A percentile compares a stretch with the other conserved stretches of the same genome.
phyloP scores from a whole-genome alignment of 2,888 invertebrate genomes.

The Parnassius smintheus region DNA sequence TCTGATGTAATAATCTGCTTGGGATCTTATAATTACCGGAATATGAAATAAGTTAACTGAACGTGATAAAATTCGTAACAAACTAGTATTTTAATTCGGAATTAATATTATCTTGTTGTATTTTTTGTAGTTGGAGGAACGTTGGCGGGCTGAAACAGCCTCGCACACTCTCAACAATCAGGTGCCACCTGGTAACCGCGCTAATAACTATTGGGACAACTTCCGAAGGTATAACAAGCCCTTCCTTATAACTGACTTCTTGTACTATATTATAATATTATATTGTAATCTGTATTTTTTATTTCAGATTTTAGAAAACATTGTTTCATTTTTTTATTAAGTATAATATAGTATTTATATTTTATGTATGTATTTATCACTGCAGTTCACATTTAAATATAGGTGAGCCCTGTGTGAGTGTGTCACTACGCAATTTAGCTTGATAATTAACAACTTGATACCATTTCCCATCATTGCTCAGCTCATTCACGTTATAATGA shows the following conservation, averaged over 20 bases:
- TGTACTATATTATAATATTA: neutral
- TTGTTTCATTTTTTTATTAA: constrained; percentile 19
- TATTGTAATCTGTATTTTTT: constrained; percentile 36
- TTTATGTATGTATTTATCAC: constrained; percentile 36
- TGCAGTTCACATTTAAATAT: constrained; percentile 35
- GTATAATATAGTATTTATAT: constrained; percentile 35
- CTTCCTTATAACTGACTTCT: neutral
- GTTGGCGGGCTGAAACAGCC: constrained; percentile 71
- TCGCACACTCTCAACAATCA: constrained; percentile 90
- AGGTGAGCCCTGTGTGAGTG: constrained; percentile 56
- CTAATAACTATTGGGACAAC: constrained; percentile 97
- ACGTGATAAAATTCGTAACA: no score
- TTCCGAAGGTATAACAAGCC: constrained; percentile 87
- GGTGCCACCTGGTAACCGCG: constrained; percentile 93
- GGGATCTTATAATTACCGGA: no score
- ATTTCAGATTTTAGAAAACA: constrained; percentile 69
- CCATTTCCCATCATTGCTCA: no score
- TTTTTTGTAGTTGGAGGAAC: constrained; percentile 69
- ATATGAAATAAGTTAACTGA: no score
- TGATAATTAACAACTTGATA: no score
- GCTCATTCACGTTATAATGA: no score
- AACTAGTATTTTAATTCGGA: no score
- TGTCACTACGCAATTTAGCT: constrained; percentile 19
- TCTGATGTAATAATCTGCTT: no score
- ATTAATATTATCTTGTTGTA: no score